phyloP scores from a whole-genome alignment of 2,113 vertebrate genomes.

The Cheirogaleus medius region DNA sequence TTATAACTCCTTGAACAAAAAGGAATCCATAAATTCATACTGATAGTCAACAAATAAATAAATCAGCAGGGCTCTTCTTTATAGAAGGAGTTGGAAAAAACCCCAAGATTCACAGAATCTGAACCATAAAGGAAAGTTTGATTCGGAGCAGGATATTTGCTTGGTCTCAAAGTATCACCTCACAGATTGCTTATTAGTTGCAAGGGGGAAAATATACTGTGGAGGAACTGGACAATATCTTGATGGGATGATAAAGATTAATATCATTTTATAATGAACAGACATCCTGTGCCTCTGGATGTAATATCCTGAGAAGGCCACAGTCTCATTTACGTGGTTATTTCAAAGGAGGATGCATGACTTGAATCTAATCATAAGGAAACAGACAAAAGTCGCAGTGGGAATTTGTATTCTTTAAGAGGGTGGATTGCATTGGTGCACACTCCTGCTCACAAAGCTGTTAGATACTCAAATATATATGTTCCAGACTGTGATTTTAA shows the following conservation, averaged over 20 bases:
- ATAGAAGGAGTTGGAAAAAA: not conserved
- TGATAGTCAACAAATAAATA: not conserved
- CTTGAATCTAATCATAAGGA: not conserved
- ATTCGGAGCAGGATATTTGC: not conserved
- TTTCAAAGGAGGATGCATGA: not conserved
- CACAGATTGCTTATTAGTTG: not conserved
- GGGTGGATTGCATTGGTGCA: not conserved
- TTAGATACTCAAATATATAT: not conserved
- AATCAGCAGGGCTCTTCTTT: not conserved
- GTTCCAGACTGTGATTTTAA: not conserved
- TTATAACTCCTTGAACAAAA: conserved; percentile 3
- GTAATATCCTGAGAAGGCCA: not conserved
- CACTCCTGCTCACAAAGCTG: not conserved
- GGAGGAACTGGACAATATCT: not conserved
- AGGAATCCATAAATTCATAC: not conserved
- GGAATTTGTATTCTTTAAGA: not conserved
- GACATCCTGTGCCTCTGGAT: not conserved
- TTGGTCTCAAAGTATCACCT: not conserved
- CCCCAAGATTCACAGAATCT: not conserved
- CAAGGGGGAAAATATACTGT: not conserved
- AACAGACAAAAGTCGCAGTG: not conserved
- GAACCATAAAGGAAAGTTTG: not conserved
- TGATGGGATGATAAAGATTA: not conserved
- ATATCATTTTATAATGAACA: not conserved
- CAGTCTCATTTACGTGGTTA: not conserved